phyloP scores from a whole-genome alignment of 2,888 invertebrate genomes.

The Scaptomyza parva region DNA sequence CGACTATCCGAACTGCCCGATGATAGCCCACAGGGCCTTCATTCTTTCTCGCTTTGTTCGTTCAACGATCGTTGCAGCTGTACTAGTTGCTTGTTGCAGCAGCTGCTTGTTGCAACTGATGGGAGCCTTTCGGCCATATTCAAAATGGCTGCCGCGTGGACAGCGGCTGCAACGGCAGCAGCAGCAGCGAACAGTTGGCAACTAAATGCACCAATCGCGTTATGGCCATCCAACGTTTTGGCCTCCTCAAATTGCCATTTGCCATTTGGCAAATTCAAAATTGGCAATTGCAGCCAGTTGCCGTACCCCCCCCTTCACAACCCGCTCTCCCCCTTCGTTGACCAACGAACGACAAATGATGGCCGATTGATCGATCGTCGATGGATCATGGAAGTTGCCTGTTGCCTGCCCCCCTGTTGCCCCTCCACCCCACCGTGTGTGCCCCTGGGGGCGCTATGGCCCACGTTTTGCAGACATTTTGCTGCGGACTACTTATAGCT shows the following conservation, averaged over 20 bases:
- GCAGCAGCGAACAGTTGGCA: slow-evolving; percentile 36
- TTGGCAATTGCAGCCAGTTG: slow-evolving; percentile 21
- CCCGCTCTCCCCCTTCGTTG: background rate
- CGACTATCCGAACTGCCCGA: background rate
- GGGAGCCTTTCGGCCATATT: slow-evolving; percentile 38
- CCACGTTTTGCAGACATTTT: slow-evolving; percentile 79
- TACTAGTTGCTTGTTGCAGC: background rate
- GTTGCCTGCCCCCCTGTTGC: background rate
- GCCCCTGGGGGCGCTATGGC: slow-evolving; percentile 56
- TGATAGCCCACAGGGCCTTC: background rate
- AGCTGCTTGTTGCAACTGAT: slow-evolving; percentile 4
- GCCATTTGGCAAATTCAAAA: slow-evolving; percentile 44
- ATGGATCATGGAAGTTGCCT: slow-evolving; percentile 24
- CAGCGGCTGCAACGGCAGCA: slow-evolving; percentile 10
- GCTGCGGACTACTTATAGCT: slow-evolving; percentile 55
- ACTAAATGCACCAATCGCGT: slow-evolving; percentile 80
- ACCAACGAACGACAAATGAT: slow-evolving; percentile 37
- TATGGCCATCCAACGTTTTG: slow-evolving; percentile 73
- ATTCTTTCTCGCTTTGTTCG: background rate
- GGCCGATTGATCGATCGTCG: slow-evolving; percentile 54
- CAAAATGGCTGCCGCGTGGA: slow-evolving; percentile 69
- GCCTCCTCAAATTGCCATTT: slow-evolving; percentile 59
- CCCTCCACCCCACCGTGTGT: too few species aligned
- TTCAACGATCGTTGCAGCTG: background rate
- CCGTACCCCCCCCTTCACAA: background rate